Evolutionary conservation across 1,140 invertebrate species (phyloP), one percentile per base, ranked within the genome.

Genomic region (Drosophila malerkotliana): DNA sequence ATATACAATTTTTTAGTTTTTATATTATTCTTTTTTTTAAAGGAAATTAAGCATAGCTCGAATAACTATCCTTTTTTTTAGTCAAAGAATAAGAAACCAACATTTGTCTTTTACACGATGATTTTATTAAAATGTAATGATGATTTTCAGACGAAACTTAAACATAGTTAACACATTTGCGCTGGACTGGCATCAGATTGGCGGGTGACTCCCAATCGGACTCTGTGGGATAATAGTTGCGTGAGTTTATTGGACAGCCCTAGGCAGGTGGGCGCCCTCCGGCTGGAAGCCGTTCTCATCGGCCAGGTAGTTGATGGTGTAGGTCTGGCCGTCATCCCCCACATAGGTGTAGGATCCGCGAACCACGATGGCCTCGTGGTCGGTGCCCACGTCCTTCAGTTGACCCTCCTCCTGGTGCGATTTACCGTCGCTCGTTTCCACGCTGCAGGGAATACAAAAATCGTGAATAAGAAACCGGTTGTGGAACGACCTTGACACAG

Each of bases 231-330:
- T 9, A 15, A 21, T 28, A 9, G 5, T 37, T 1, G 21, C 8
- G 24, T 15, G 15, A 15, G 45, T 26, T 52, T 85, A 85, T 67
- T 87, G 76, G 24, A 79, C 79, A 52, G 79, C 71, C 51, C 81
- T 76, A 7, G 90, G 90, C 21, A 95, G 81, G 88, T 95, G 94
- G 10, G 92, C 93, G 15, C 94, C 94, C 72, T 93, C 77, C 2
- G 95, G 94, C 56, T 94, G 94, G 79, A 95, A 97, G 34, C 96
- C 96, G 80, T 95, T 95, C 92, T 97, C 95, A 91, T 97, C 96
- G 39, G 96, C 95, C 44, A 95, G 92, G 92, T 96, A 96, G 14
- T 93, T 93, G 57, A 96, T 92, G 63, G 93, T 93, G 82, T 96
- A 95, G 32, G 93, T 92, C 60, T 94, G 92, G 28, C 96, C 96